Percentiles rank a stretch among this genome's conserved stretches.
Evolutionary conservation across 2,888 invertebrate genomes (phyloP).

Genomic region (Leucophenga maculata): DNA sequence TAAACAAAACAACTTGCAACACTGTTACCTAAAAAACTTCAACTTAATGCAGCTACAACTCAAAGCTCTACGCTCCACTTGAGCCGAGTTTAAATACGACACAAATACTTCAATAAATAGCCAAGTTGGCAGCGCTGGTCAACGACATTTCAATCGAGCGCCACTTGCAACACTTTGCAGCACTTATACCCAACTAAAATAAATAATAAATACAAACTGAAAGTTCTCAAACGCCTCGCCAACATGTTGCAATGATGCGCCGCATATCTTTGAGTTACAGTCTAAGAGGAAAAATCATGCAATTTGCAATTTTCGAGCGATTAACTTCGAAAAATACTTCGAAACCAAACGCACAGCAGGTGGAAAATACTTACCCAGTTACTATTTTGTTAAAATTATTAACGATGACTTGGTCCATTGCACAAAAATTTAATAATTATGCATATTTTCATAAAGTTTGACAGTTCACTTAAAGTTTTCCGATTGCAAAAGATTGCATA

Average conservation of each 20-base stretch:
- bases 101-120: too few relatives aligned
- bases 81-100: too few relatives aligned
- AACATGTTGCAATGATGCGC: conserved; percentile 7
- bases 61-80: too few relatives aligned
- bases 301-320: neutral
- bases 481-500: neutral
- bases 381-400: conserved; percentile 19
- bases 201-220: neutral
- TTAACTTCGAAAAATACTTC: neutral
- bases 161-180: conserved; percentile 12
- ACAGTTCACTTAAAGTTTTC: conserved; percentile 5
- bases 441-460: neutral
- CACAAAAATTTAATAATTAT: conserved; percentile 3
- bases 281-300: too few relatives aligned
- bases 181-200: neutral
- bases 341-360: conserved; percentile 45
- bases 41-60: too few relatives aligned
- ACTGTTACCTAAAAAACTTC: too few relatives aligned
- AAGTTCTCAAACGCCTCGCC: neutral
- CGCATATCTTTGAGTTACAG: neutral
- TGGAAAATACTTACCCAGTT: conserved; percentile 57
- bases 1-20: too few relatives aligned
- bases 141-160: neutral
- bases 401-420: neutral
- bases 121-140: too few relatives aligned